A percentile compares a stretch with the other conserved stretches of the same genome.
These are phyloP conservation scores for Galeopterus variegatus DNA, from an alignment of 2,113 vertebrate genomes.

Conservation along the genomic window DNA sequence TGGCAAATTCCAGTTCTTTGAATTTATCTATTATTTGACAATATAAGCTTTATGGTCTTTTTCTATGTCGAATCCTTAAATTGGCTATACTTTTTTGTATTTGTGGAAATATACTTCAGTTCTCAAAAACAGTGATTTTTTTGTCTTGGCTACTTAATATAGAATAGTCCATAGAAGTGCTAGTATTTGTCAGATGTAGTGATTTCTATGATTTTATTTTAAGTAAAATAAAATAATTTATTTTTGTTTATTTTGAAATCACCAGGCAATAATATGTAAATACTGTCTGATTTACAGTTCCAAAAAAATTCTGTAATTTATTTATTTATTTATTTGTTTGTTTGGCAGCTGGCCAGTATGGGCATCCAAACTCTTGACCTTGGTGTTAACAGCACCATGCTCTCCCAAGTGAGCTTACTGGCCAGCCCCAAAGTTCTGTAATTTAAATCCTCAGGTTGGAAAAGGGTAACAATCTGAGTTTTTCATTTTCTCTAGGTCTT, in stretches of 20 bases:
- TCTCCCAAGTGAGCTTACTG: too few species aligned
- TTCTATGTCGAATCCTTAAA: slow-evolving; percentile 20
- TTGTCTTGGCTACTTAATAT: slow-evolving; percentile 32
- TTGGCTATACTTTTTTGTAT: neutral
- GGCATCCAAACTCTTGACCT: too few species aligned
- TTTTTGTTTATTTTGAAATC: slow-evolving; percentile 60
- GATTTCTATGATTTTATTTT: slow-evolving; percentile 56
- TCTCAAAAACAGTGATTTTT: slow-evolving; percentile 62
- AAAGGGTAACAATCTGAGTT: neutral
- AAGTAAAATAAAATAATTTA: neutral
- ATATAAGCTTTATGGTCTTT: slow-evolving; percentile 43
- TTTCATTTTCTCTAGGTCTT: neutral
- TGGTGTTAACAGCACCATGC: too few species aligned
- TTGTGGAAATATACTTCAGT: slow-evolving; percentile 37
- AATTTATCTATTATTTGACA: slow-evolving; percentile 39
- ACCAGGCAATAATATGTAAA: neutral
- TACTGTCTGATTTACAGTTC: slow-evolving; percentile 7
- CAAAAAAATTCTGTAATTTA: neutral
- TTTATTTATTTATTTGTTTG: too few species aligned
- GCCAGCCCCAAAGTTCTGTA: neutral
- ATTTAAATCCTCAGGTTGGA: slow-evolving; percentile 27
- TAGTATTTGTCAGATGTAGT: neutral
- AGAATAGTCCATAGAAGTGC: neutral
- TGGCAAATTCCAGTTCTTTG: neutral
- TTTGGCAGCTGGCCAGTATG: too few species aligned